These are phyloP conservation scores for Jaculus jaculus DNA, from an alignment of 2,113 vertebrate genomes.

Conservation along the genomic window DNA sequence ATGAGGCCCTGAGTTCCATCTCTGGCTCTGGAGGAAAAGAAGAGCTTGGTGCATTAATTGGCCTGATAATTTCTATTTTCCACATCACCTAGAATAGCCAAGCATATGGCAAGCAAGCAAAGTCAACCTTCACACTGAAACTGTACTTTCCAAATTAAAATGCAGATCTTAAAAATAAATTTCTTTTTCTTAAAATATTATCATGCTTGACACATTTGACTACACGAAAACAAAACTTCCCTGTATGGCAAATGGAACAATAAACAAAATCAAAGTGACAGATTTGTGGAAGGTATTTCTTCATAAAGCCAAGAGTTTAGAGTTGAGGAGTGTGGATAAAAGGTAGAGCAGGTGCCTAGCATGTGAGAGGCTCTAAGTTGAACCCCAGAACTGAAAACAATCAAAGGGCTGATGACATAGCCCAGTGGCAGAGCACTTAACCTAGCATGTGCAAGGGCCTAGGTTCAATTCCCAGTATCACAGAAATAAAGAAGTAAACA, in stretches of 20 bases:
- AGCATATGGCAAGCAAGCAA: constrained; percentile 51
- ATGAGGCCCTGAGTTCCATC: not conserved
- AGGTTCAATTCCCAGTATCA: no score
- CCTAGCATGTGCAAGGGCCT: not conserved
- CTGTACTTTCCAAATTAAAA: constrained; percentile 49
- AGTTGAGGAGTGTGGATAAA: not conserved
- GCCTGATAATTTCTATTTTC: constrained; percentile 47
- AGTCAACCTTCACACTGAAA: not conserved
- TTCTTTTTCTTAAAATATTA: constrained; percentile 63
- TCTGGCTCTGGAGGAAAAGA: not conserved
- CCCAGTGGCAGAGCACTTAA: not conserved
- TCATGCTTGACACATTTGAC: constrained; percentile 46
- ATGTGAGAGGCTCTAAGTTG: not conserved
- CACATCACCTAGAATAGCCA: constrained; percentile 43
- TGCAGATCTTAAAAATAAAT: constrained; percentile 57
- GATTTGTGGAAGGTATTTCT: not conserved
- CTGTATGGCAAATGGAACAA: not conserved
- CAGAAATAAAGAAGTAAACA: not conserved
- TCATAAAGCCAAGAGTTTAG: not conserved
- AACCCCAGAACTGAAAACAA: no score
- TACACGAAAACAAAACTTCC: constrained; percentile 44
- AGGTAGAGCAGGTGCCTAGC: not conserved
- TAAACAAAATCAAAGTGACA: constrained; percentile 46
- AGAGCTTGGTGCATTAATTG: not conserved
- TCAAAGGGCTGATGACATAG: no score